Percentiles rank a stretch among this genome's conserved stretches.
These are phyloP conservation scores for Crepidodera aurea DNA, from an alignment of 2,888 invertebrate species.

Conservation along the genomic window DNA sequence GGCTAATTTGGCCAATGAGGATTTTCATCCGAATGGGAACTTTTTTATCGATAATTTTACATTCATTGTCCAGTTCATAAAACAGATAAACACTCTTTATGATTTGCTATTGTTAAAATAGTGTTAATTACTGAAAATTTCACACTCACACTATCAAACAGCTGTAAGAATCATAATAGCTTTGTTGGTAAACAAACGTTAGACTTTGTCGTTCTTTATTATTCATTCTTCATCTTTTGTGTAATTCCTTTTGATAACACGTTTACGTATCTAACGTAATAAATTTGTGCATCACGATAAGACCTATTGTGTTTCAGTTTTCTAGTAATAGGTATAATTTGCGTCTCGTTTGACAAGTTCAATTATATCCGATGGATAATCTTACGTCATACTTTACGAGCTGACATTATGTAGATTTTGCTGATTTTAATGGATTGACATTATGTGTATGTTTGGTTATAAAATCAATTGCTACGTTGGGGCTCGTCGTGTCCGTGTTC, in stretches of 20 bases:
- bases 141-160: not conserved
- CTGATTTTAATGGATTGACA: slow-evolving; percentile 6
- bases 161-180: not conserved
- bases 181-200: not conserved
- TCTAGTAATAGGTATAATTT: slow-evolving; percentile 23
- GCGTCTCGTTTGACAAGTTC: slow-evolving; percentile 22
- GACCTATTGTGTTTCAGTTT: slow-evolving; percentile 27
- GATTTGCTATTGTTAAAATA: too few species aligned
- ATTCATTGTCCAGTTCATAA: too few species aligned
- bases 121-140: not conserved
- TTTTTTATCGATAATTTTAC: too few species aligned
- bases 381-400: slow-evolving; percentile 21
- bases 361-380: slow-evolving; percentile 9
- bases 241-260: not conserved
- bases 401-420: slow-evolving; percentile 10
- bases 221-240: slow-evolving; percentile 8
- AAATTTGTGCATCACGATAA: slow-evolving; percentile 21
- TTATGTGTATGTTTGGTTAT: slow-evolving; percentile 5
- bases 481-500: not conserved
- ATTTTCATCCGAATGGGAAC: too few species aligned
- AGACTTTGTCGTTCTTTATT: not conserved
- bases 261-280: not conserved
- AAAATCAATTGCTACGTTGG: slow-evolving; percentile 8
- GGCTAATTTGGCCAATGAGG: too few species aligned
- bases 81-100: too few species aligned